Conservation (phyloP, 2,113 vertebrate species). For the Oncorhynchus nerka region DNA sequence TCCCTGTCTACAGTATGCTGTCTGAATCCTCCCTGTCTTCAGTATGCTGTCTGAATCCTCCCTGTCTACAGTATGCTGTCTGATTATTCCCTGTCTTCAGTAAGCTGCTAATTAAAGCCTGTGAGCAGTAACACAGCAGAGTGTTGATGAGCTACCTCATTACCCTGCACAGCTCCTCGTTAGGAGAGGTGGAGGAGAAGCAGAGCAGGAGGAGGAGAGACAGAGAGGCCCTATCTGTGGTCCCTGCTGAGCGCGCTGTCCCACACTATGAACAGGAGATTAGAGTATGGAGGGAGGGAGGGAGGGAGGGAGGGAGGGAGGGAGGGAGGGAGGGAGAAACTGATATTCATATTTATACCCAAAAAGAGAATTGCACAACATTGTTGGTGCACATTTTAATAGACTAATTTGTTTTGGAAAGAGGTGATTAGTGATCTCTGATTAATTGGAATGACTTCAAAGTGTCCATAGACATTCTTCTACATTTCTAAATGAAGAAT, state of each 20-base stretch:
- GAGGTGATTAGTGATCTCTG: too few relatives aligned
- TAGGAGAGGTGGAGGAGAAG: conserved; percentile 64
- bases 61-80: too few relatives aligned
- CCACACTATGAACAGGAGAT: conserved; percentile 58
- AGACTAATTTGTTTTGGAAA: too few relatives aligned
- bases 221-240: conserved; percentile 53
- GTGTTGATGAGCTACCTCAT: conserved; percentile 91
- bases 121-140: conserved; percentile 66
- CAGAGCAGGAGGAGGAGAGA: conserved; percentile 38
- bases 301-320: conserved; percentile 11
- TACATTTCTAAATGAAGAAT: too few relatives aligned
- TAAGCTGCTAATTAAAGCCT: conserved; percentile 85
- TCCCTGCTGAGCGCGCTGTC: conserved; percentile 72
- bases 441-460: too few relatives aligned
- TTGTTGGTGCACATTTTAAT: background rate
- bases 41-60: background rate
- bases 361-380: background rate
- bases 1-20: too few relatives aligned
- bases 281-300: conserved; percentile 37
- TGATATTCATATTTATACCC: background rate
- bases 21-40: too few relatives aligned
- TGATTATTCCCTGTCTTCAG: background rate
- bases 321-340: conserved; percentile 6
- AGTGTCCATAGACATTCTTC: too few relatives aligned
- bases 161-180: conserved; percentile 83